Evolutionary conservation across 2,888 invertebrate genomes (phyloP).

Genomic region (Thumatha senex): DNA sequence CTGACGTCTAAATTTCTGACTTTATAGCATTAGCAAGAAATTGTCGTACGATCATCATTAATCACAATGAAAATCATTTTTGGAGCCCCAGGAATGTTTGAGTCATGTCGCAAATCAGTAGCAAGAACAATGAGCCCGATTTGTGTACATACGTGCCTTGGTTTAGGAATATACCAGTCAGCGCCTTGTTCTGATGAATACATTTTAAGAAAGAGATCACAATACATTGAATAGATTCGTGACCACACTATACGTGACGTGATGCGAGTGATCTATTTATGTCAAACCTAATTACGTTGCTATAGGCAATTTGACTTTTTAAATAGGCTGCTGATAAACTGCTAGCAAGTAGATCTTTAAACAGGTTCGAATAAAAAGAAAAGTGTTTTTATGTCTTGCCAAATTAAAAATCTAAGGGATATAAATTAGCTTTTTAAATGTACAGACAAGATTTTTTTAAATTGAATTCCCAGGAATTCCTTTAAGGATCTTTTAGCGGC

Average conservation of each 20-base stretch:
- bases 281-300: neutral
- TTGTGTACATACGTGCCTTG: constrained; percentile 30
- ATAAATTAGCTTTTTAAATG: no score
- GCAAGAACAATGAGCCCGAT: constrained; percentile 29
- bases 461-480: no score
- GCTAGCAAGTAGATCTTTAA: no score
- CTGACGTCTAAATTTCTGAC: constrained; percentile 10
- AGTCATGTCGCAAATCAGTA: constrained; percentile 28
- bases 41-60: constrained; percentile 22
- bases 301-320: no score
- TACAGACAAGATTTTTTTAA: no score
- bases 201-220: constrained; percentile 12
- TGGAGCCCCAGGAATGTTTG: constrained; percentile 39
- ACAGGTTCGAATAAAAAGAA: no score
- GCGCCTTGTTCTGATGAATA: constrained; percentile 11
- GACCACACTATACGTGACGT: no score
- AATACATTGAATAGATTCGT: neutral
- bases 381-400: no score
- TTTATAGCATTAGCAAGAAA: constrained; percentile 23
- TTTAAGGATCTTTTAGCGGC: no score
- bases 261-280: constrained; percentile 16
- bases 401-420: no score
- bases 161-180: constrained; percentile 25
- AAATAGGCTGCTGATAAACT: no score
- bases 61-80: constrained; percentile 30